Evolutionary conservation across 2,113 vertebrate species (phyloP), one percentile per base, ranked within the genome.

Genomic region (Callithrix jacchus): DNA sequence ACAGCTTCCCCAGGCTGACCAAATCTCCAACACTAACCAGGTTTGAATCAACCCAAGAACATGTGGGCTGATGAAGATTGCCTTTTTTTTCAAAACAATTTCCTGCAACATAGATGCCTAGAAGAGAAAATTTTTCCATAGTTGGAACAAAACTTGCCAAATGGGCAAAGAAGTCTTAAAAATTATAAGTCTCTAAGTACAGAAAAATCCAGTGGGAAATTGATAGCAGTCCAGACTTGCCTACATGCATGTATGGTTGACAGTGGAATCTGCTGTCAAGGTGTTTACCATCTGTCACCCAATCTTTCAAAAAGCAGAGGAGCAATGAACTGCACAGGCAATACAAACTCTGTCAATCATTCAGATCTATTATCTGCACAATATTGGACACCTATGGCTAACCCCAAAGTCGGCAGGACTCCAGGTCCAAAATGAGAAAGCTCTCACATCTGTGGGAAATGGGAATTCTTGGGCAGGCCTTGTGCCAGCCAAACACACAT

Each of bases 251-350:
- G 61, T 86, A 87, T 89, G 70, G 70, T 80, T 96, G 87, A 94
- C 66, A 32, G 87, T 77, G 49, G 87, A 87, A 80, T 91, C 95
- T 92, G 79, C 81, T 86, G 64, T 97, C 71, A 95, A 96, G 95
- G 94, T 95, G 95, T 95, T 88, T 92, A 64, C 89, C 87, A 86
- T 93, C 97, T 95, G 97, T 95, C 83, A 54, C 47, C 35, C 68
- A 11, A 18, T 12, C 42, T 91, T 87, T 80, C 87, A 73, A 92
- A 94, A 93, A 82, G 82, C 82, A 87, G 85, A 95, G 73, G 82
- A 84, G 88, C 91, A 97, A 97, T 97, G 92, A 97, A 90, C 76
- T 91, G 70, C 54, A 68, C 74, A 32, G 88, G 87, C 32, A 32
- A 89, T 45, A 70, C 68, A 70, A 92, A 96, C 47, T 70, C 93